Evolutionary conservation across 2,113 vertebrate genomes (phyloP).

Genomic region (Telmatochromis bifrenatus): DNA sequence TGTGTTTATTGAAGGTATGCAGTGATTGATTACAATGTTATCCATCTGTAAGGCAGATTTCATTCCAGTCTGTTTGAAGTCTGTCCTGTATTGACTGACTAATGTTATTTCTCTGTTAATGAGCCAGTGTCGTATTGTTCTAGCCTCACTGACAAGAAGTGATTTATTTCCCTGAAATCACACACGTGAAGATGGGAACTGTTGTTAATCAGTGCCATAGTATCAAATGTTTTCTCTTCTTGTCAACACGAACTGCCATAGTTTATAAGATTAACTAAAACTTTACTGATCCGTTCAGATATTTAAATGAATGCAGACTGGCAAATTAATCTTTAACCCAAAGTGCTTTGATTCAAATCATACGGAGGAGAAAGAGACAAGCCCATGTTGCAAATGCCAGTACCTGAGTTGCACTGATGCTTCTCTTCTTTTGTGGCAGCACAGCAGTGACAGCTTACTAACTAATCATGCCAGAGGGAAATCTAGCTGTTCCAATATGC

Average conservation of each 20-base stretch:
- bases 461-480: constrained; percentile 39
- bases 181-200: background rate
- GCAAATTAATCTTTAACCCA: background rate
- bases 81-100: background rate
- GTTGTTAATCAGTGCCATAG: background rate
- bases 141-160: background rate
- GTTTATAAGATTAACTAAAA: background rate
- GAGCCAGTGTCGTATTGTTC: background rate
- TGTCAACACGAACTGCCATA: background rate
- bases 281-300: background rate
- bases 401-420: constrained; percentile 1
- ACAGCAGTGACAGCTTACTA: background rate
- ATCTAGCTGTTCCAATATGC: constrained; percentile 30
- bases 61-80: background rate
- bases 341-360: background rate
- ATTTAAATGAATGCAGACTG: background rate
- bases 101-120: background rate
- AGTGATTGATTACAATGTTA: background rate
- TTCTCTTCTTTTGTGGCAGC: constrained; percentile 1
- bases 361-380: background rate
- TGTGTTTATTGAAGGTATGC: background rate
- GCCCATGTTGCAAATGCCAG: background rate
- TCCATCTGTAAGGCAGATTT: background rate
- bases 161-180: background rate
- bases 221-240: background rate